Conservation (phyloP, 2,797 vertebrate species). For the Girardinus metallicus region DNA sequence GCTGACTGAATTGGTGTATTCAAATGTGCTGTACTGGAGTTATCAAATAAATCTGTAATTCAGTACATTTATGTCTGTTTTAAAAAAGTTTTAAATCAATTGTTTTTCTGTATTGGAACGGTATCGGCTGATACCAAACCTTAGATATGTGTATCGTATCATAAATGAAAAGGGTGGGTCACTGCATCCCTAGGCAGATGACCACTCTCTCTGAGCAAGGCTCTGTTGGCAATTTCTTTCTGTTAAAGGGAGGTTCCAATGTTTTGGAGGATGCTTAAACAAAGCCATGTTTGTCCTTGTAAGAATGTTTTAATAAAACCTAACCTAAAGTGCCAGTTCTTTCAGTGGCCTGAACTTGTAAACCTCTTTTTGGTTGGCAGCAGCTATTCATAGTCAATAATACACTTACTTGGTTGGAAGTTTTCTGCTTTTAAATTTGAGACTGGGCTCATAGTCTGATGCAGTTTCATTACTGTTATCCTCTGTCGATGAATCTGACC, state of each 20-base stretch:
- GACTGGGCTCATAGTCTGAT: constrained; percentile 97
- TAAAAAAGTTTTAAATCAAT: too few species aligned
- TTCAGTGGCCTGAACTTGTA: not conserved
- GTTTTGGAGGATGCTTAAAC: not conserved
- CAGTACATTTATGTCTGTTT: too few species aligned
- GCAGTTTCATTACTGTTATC: constrained; percentile 92
- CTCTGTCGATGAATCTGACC: constrained; percentile 85
- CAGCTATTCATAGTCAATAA: not conserved
- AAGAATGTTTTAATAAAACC: not conserved
- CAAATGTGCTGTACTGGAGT: too few species aligned
- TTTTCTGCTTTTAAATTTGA: constrained; percentile 94
- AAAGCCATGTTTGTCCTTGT: not conserved
- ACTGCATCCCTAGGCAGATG: too few species aligned
- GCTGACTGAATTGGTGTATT: too few species aligned
- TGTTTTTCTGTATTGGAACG: too few species aligned
- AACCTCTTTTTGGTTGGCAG: not conserved
- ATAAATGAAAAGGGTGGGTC: too few species aligned
- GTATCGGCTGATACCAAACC: too few species aligned
- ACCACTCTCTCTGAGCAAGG: too few species aligned
- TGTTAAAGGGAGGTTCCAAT: not conserved
- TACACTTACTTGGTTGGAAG: constrained; percentile 88
- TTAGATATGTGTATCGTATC: too few species aligned
- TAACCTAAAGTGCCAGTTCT: not conserved
- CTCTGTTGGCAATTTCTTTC: too few species aligned
- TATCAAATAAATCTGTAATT: too few species aligned